Percentiles rank a stretch among this genome's conserved stretches.
These are phyloP conservation scores for Sinonovacula constricta DNA, from an alignment of 1,140 invertebrate species.

Conservation along the genomic window DNA sequence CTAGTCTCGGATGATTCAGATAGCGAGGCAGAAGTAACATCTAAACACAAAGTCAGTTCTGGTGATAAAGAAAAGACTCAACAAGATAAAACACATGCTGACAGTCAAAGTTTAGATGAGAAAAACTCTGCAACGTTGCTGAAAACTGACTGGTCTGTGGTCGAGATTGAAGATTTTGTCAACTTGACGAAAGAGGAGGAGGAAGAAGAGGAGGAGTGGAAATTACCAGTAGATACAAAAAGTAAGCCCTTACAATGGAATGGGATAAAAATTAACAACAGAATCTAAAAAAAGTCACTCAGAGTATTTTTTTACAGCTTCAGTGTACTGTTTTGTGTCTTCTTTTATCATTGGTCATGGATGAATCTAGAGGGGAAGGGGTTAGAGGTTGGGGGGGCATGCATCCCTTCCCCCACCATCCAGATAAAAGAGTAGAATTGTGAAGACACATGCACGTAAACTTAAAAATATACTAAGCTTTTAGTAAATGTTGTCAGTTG, in stretches of 20 bases:
- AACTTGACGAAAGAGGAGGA: constrained; percentile 32
- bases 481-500: too few species aligned
- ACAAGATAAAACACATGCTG: constrained; percentile 1
- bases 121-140: constrained; percentile 23
- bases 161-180: constrained; percentile 45
- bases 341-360: neutral
- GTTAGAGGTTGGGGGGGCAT: neutral
- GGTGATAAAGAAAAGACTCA: neutral
- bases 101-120: constrained; percentile 8
- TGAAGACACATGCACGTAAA: too few species aligned
- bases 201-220: constrained; percentile 27
- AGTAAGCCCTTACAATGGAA: constrained; percentile 13
- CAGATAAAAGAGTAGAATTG: too few species aligned
- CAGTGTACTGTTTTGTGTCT: constrained; percentile 6
- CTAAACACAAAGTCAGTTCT: too few species aligned
- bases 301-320: constrained; percentile 4
- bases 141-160: constrained; percentile 32
- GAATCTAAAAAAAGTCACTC: neutral
- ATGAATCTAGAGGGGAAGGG: neutral
- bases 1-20: too few species aligned
- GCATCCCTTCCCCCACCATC: neutral
- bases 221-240: constrained; percentile 25
- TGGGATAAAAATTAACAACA: neutral
- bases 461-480: too few species aligned
- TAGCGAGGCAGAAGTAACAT: too few species aligned